Conservation (phyloP, 2,888 invertebrate genomes). For the Boloria euphrosyne region DNA sequence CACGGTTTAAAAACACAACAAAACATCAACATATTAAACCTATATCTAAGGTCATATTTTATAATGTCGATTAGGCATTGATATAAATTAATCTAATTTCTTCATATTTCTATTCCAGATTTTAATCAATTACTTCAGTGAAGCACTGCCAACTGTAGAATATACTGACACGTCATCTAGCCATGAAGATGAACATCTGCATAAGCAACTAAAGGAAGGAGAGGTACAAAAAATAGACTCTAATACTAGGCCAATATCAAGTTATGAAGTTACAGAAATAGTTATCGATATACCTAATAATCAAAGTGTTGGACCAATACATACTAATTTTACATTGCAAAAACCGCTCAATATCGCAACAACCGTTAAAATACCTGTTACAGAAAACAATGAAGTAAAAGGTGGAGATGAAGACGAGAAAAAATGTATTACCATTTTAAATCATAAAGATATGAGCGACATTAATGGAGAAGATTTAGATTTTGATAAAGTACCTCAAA, state of each 20-base stretch:
- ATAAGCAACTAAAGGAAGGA: conserved; percentile 10
- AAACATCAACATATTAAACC: no score
- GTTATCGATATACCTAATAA: conserved; percentile 61
- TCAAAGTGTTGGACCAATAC: conserved; percentile 49
- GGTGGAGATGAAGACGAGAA: conserved; percentile 32
- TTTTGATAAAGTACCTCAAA: conserved; percentile 38
- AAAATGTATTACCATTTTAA: conserved; percentile 48
- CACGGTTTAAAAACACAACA: no score
- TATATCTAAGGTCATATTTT: no score
- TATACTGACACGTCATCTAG: background rate
- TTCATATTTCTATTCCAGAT: conserved; percentile 2
- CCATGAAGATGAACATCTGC: conserved; percentile 17
- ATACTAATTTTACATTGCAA: conserved; percentile 49
- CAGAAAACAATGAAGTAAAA: background rate
- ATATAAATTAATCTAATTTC: background rate
- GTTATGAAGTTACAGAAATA: conserved; percentile 64
- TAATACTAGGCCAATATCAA: conserved; percentile 27
- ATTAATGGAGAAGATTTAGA: conserved; percentile 13
- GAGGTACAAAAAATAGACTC: background rate
- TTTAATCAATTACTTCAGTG: background rate
- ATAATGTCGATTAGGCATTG: no score
- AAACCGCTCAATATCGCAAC: conserved; percentile 51
- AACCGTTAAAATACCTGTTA: background rate
- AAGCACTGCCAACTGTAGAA: background rate
- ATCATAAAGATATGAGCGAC: conserved; percentile 36